Conservation (phyloP, 2,113 vertebrate genomes). For the Strigops habroptila region DNA sequence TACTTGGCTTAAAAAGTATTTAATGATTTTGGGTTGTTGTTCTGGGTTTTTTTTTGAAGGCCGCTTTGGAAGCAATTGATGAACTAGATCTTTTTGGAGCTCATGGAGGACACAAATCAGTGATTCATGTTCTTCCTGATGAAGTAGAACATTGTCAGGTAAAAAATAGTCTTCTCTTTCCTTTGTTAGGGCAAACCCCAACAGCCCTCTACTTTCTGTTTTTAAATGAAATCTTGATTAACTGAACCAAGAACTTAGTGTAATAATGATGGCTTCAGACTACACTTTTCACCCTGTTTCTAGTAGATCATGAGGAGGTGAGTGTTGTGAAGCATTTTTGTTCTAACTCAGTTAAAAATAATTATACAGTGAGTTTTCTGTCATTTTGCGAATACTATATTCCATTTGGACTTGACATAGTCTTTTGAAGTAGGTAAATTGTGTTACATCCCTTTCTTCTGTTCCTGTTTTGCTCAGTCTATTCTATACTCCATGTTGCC, state of each 20-base stretch:
- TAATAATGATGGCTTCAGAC: neutral
- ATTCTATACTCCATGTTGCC: conserved; percentile 98
- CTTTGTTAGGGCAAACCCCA: neutral
- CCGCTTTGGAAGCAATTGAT: conserved; percentile 96
- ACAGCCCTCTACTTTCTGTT: neutral
- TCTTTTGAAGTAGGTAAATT: neutral
- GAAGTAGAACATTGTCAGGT: conserved; percentile 99
- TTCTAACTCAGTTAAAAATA: neutral
- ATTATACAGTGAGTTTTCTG: neutral
- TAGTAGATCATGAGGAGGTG: neutral
- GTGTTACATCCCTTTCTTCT: neutral
- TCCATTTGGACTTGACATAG: neutral
- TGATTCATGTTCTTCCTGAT: conserved; percentile 96
- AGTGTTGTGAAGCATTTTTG: neutral
- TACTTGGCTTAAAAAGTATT: neutral
- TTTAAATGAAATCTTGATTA: neutral
- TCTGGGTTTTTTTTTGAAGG: conserved; percentile 70
- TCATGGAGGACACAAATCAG: conserved; percentile 91
- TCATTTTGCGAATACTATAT: neutral
- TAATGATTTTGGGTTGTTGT: neutral
- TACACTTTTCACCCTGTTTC: neutral
- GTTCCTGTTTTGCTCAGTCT: conserved; percentile 76
- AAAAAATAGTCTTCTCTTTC: conserved; percentile 11
- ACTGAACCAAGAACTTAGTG: fast-evolving
- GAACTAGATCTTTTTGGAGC: conserved; percentile 97